Evolutionary conservation across 2,888 invertebrate genomes (phyloP).

Genomic region (Eueremaeus valkanovi): DNA sequence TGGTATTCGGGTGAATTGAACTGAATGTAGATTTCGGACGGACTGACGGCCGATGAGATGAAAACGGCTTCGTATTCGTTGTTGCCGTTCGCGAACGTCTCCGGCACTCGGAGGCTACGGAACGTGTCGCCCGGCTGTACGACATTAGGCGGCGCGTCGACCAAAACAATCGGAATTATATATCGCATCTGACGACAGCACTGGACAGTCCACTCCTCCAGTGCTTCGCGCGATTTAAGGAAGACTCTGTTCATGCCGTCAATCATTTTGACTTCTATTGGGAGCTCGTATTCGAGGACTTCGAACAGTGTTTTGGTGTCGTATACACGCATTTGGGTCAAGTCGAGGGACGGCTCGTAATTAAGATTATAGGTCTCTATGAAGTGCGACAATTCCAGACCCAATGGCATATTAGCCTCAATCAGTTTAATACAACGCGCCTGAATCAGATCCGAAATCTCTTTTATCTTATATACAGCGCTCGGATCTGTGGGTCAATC

Average conservation of each 20-base stretch:
- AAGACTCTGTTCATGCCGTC: neutral
- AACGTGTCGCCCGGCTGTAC: neutral
- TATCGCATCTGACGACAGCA: neutral
- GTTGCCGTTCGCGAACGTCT: neutral
- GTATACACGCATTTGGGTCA: neutral
- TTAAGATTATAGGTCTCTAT: neutral
- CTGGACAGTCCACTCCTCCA: neutral
- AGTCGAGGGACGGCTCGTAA: neutral
- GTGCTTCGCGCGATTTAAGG: neutral
- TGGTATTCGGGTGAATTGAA: neutral
- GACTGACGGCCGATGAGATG: slow-evolving; percentile 16
- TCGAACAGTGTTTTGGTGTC: neutral
- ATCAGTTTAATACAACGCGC: neutral
- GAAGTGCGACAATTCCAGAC: neutral
- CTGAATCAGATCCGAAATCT: neutral
- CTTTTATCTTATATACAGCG: neutral
- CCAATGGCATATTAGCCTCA: neutral
- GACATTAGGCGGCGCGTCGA: neutral
- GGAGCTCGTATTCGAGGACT: neutral
- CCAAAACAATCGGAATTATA: neutral
- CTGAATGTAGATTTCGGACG: neutral
- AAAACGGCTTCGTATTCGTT: slow-evolving; percentile 3
- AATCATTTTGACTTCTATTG: neutral
- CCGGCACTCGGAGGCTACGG: neutral
- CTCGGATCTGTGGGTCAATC: neutral